Evolutionary conservation across 2,888 invertebrate species (phyloP).

Genomic region (Prosapia bicincta): DNA sequence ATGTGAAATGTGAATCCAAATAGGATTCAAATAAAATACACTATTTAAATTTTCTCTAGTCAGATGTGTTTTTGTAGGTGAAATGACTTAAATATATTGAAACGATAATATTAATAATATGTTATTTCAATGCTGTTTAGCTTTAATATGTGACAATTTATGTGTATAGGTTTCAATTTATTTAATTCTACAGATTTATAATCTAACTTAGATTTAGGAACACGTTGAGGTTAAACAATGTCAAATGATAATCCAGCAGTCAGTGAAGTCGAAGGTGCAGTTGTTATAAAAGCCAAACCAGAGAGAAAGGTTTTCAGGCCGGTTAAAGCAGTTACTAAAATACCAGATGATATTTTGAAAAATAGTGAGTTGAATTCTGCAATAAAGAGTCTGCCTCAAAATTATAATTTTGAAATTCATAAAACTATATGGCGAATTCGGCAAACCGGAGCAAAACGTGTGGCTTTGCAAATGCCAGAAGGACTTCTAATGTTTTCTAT

Average conservation of each 20-base stretch:
- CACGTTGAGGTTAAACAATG: conserved; percentile 2
- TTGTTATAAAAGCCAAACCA: conserved; percentile 76
- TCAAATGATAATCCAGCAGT: conserved; percentile 8
- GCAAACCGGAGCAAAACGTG: conserved; percentile 76
- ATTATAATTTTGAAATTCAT: conserved; percentile 97
- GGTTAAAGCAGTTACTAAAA: conserved; percentile 64
- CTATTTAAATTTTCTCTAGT: too few species aligned
- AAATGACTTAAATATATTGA: too few species aligned
- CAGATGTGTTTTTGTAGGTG: too few species aligned
- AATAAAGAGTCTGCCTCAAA: conserved; percentile 74
- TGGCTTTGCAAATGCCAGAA: conserved; percentile 97
- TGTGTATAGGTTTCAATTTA: too few species aligned
- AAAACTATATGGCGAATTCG: conserved; percentile 97
- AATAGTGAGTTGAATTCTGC: conserved; percentile 70
- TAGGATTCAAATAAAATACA: too few species aligned
- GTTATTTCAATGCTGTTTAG: too few species aligned
- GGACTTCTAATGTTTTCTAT: conserved; percentile 90
- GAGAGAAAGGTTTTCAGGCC: conserved; percentile 76
- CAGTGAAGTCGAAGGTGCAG: conserved; percentile 32
- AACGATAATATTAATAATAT: too few species aligned
- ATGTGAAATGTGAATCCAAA: too few species aligned
- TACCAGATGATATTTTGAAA: conserved; percentile 74
- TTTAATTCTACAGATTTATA: too few species aligned
- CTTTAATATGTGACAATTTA: too few species aligned
- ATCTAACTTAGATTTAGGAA: too few species aligned